Percentiles rank a stretch among this genome's conserved stretches.
Evolutionary conservation across 1,140 invertebrate genomes (phyloP).

Genomic region (fruit fly (Drosophila melanogaster)): Release_6_plus_ISO1_MT NT_037436.4:13281501-13282000

Average conservation of each 20-base stretch:
- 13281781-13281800: conserved; percentile 12
- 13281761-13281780: conserved; percentile 66
- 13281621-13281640: conserved; percentile 49
- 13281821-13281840: conserved; percentile 57
- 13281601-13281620: conserved; percentile 29
- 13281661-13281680: conserved; percentile 48
- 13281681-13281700: conserved; percentile 16
- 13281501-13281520: conserved; percentile 66
- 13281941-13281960: conserved; percentile 5
- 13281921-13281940: conserved; percentile 39
- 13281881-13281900: conserved; percentile 46
- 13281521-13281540: conserved; percentile 62
- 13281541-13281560: conserved; percentile 48
- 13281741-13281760: conserved; percentile 67
- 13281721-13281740: conserved; percentile 69
- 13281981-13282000: conserved; percentile 22
- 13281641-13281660: conserved; percentile 63
- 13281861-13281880: conserved; percentile 36
- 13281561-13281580: conserved; percentile 56
- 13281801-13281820: conserved; percentile 3
- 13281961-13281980: conserved; percentile 17
- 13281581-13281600: conserved; percentile 56
- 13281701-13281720: conserved; percentile 35
- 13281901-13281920: conserved; percentile 40
- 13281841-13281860: conserved; percentile 16